These are phyloP conservation scores for Scophthalmus maximus DNA, from an alignment of 2,113 vertebrate species.

Conservation along the genomic window DNA sequence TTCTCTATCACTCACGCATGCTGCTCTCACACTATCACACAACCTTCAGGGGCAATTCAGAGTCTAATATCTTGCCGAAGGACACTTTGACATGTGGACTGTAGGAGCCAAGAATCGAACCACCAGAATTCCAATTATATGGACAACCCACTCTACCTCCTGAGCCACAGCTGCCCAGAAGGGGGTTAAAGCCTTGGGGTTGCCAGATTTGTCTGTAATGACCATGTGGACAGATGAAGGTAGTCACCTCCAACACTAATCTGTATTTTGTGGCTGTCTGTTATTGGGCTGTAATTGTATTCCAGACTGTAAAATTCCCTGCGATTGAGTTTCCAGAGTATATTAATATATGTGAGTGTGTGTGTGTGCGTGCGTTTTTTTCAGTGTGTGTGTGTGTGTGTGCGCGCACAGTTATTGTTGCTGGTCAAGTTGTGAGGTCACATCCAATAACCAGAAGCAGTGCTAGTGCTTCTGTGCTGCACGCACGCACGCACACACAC, in stretches of 20 bases:
- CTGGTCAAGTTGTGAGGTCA: conserved; percentile 70
- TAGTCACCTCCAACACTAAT: conserved; percentile 71
- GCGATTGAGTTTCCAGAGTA: conserved; percentile 24
- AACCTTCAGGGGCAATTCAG: too few relatives aligned
- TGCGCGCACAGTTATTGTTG: conserved; percentile 40
- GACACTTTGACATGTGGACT: too few relatives aligned
- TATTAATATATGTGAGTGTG: conserved; percentile 21
- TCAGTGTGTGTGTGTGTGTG: conserved; percentile 23
- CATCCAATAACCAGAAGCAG: conserved; percentile 64
- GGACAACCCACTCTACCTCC: neutral
- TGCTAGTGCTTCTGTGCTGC: conserved; percentile 26
- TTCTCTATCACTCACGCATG: too few relatives aligned
- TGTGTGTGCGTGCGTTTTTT: conserved; percentile 28
- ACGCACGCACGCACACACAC: conserved; percentile 13
- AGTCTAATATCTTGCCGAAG: too few relatives aligned
- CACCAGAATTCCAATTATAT: neutral
- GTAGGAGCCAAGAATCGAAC: too few relatives aligned
- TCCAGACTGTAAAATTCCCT: conserved; percentile 52
- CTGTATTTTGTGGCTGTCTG: conserved; percentile 51
- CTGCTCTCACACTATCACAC: too few relatives aligned
- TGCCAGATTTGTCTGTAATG: conserved; percentile 53
- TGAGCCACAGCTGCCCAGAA: neutral
- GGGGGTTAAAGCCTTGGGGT: conserved; percentile 39
- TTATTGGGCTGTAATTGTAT: conserved; percentile 63
- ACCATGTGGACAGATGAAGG: conserved; percentile 58